Evolutionary conservation across 2,888 invertebrate species (phyloP), one percentile per base, ranked within the genome.

Genomic region (Epirrita christyi): DNA sequence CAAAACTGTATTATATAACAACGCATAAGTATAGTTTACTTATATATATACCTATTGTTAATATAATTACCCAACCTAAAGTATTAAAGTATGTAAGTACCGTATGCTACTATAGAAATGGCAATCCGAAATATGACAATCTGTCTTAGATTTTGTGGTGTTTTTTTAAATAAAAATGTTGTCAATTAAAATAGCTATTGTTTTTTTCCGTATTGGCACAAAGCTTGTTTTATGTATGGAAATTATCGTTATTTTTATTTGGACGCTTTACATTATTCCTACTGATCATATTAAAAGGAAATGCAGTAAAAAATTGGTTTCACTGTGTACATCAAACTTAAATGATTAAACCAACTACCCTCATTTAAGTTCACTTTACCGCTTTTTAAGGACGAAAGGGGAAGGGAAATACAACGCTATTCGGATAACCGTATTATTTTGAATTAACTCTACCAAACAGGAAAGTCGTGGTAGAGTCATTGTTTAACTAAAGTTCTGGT

Each of bases 111-210:
- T 80, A 80, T 83, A 86, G 78, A 74, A 76, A 78, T 76, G 86
- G 86, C 85, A 86, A 88, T 84, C 83, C 73, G 79, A 81, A 77
- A 82, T 72, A 88, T 84, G 32, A 40, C 81, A 80, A 84, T 87
- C 86, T 87, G 85, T 75, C 76, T 86, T 89, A 88, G 85, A 89
- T 85, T 87, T 91, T 91, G 90, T 91, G 92, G 92, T 92, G 90
- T 92, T 91, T 91, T n/a, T 91, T 85, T 91, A 91, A 91, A 54
- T 89, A 89, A 92, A 91, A 91, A 92, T 88, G 90, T 92, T 92
- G 92, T 92, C 92, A 92, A 92, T 92, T 92, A 91, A 77, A 76
- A 67, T 65, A 64, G 57, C 52, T 62, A 68, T 76, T 76, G 72
- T 75, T 78, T 83, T 76, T 75, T 56, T 73, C 66, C 61, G 64